Base-by-base conservation (phyloP, 2,888 invertebrate genomes). In the Drosophila rubida region DNA sequence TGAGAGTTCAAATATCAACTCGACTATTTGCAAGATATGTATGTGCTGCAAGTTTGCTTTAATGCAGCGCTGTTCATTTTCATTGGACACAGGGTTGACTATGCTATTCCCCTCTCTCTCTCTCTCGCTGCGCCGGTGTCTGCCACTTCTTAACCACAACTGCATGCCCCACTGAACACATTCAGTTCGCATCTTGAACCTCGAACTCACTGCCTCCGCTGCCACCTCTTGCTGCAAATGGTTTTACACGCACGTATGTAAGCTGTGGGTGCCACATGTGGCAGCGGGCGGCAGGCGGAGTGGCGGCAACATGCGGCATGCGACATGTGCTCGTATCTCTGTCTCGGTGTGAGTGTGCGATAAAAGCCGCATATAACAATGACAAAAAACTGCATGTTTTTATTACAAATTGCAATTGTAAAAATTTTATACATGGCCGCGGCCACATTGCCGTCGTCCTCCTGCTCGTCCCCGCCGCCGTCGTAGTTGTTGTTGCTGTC, bases 341-440 rank as follows among this genome's bases (percentile, higher is more conserved):
- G 44, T 62, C 23, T 19, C 19, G 27, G 55, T 62, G 58, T 45
- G 57, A 42, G 66, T 74, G 65, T 65, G 66, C 64, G 73, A 78
- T 78, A 76, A 73, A 79, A 76, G 78, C 69, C 66, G 67, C 78
- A 80, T 61, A 78, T 80, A 83, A 84, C 85, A 84, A 81, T 87
- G 77, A 75, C 78, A 87, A 83, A 84, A 78, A 81, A 79, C 71
- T 78, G 78, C 87, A 80, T 87, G 83, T 84, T 84, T 84, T 87
- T 87, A 82, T 80, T 84, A 84, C 84, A 87, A 84, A 84, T 87
- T 84, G 84, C 88, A 83, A 87, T 85, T 87, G 88, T 82, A 78
- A 69, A 85, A 84, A 87, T 84, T 84, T 82, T 77, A 87, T 84
- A 83, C 84, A 87, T 87, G 86, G 86, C 63, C 80, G 86, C 76